Base-by-base conservation (phyloP, 2,797 vertebrate species). In the Taeniopygia guttata region DNA sequence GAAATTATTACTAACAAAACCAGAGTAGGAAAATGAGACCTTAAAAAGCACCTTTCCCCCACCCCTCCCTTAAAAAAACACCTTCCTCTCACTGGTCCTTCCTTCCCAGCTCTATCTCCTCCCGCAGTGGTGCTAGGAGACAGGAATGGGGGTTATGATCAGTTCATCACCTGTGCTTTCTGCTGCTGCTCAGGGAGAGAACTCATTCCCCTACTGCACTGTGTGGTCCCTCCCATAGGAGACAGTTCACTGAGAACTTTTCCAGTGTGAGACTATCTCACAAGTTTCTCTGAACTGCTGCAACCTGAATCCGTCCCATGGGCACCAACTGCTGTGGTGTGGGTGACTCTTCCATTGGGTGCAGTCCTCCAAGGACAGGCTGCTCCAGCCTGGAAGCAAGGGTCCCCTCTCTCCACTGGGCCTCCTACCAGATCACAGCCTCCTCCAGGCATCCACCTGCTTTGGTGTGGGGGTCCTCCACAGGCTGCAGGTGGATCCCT, bases 191-290 rank as follows among this genome's bases (percentile, higher is more conserved):
- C 34, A 10, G 55, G 40, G 20, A 54, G 25, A 40, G 25, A 5
- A 54, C 25, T 10, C 4, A 1, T 16, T 38, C 29, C 48, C 20
- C 30, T 34, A 48, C 73, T 62, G 25, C 34, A 15, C 16, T 0
- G 1, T 22, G 56, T 13, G n/a, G 23, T 40, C 9, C 40, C 9
- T 46, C 34, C 25, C 34, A 26, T 3, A 13, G 29, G 25, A 60
- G 29, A 40, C n/a, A 17, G 29, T 34, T 77, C 26, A 20, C 19
- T 13, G 8, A 12, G n/a, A 46, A 8, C n/a, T 60, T 29, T 29
- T 38, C 46, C n/a, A 7, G 3, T 0, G 0, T 30, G 40, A 23
- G 23, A 45, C 16, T 14, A 17, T 46, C 19, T 40, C 40, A 21
- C 0, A 2, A 46, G 25, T 40, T 25, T 14, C 46, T 46, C 23